Percentiles rank a stretch among this genome's conserved stretches.
Evolutionary conservation across 2,113 vertebrate genomes (phyloP).

Genomic region (Chelonoidis abingdonii): DNA sequence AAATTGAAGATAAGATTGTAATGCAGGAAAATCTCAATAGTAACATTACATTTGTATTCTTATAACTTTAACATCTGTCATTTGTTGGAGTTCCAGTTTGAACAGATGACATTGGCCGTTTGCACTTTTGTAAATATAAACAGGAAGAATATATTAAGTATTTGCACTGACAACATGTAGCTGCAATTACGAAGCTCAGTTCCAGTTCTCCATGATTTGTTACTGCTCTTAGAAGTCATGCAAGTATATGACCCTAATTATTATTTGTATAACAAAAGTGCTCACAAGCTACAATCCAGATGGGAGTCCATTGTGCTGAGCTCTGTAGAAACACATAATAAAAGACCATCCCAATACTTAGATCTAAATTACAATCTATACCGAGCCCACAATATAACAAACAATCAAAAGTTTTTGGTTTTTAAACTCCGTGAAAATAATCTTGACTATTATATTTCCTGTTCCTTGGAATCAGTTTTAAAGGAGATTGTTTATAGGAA

Average conservation of each 20-base stretch:
- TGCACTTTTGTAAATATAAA: slow-evolving; percentile 19
- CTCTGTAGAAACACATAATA: neutral
- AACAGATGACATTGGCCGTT: slow-evolving; percentile 13
- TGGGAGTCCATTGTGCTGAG: neutral
- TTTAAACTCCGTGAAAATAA: slow-evolving; percentile 8
- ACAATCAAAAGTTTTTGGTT: neutral
- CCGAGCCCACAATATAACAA: neutral
- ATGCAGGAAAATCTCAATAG: neutral
- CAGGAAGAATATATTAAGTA: neutral
- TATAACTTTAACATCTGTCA: neutral
- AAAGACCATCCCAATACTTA: neutral
- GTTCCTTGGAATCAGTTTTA: neutral
- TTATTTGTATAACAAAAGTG: neutral
- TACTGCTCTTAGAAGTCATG: slow-evolving; percentile 8
- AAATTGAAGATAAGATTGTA: neutral
- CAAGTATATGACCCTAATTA: slow-evolving; percentile 8
- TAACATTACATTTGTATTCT: neutral
- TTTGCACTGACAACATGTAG: slow-evolving; percentile 2
- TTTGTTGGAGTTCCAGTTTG: slow-evolving; percentile 48
- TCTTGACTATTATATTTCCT: neutral
- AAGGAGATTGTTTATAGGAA: neutral
- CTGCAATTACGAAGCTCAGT: slow-evolving; percentile 52
- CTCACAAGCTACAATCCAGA: neutral
- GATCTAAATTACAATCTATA: neutral
- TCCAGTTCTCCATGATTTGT: neutral